Evolutionary conservation across 2,888 invertebrate species (phyloP).

Genomic region (Agrilus mali): DNA sequence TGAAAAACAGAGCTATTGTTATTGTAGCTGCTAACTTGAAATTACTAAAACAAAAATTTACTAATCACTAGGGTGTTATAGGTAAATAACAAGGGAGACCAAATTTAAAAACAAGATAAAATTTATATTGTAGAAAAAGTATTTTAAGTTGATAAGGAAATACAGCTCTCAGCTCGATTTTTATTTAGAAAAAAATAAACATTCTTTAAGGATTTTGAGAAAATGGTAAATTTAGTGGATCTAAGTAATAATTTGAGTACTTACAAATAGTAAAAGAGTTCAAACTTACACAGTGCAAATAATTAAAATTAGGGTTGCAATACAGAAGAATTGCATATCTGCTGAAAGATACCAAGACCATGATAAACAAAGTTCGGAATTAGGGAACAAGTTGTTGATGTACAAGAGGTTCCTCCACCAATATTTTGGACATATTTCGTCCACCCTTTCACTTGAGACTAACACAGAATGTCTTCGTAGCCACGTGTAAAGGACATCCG

Average conservation of each 20-base stretch:
- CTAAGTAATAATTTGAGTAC: too few species aligned
- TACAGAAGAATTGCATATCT: conserved; percentile 37
- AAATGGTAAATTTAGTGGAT: too few species aligned
- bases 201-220: too few species aligned
- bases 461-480: conserved; percentile 30
- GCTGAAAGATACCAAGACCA: conserved; percentile 40
- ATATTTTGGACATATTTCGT: conserved; percentile 33
- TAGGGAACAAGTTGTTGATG: conserved; percentile 36
- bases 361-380: conserved; percentile 35
- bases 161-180: too few species aligned
- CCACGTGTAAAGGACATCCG: conserved; percentile 30
- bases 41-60: conserved; percentile 24
- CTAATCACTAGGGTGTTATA: not conserved
- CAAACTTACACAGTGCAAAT: conserved; percentile 33
- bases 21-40: conserved; percentile 26
- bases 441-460: conserved; percentile 27
- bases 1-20: conserved; percentile 22
- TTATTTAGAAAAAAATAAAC: too few species aligned
- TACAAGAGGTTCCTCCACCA: conserved; percentile 43
- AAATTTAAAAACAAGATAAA: too few species aligned
- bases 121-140: too few species aligned
- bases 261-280: not conserved
- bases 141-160: too few species aligned
- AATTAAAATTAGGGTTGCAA: conserved; percentile 29
- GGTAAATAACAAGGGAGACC: not conserved